These are phyloP conservation scores for Porites cylindrica DNA, from an alignment of 92 coral and sea anemone species.

Conservation along the genomic window DNA sequence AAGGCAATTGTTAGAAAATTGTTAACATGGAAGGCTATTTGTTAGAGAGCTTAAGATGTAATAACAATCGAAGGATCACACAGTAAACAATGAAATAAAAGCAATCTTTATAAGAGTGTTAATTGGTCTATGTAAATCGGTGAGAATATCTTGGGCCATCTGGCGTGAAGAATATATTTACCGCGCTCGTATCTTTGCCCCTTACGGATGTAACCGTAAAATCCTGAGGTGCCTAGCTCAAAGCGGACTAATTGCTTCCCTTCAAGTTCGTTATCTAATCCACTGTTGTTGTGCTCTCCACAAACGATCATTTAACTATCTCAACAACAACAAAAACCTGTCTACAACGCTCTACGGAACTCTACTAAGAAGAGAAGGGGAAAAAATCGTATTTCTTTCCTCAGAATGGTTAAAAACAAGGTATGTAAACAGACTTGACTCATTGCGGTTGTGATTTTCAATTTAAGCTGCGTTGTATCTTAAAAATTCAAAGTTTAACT, in stretches of 20 bases:
- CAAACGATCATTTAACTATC: neutral
- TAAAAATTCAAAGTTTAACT: neutral
- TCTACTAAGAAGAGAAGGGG: neutral
- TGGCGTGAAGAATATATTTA: constrained; percentile 35
- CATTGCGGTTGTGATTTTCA: neutral
- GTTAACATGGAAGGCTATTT: constrained; percentile 16
- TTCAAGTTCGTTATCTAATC: neutral
- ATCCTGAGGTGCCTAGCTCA: neutral
- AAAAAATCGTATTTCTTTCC: neutral
- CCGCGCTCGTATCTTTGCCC: constrained; percentile 4
- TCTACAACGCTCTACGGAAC: neutral
- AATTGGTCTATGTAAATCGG: constrained; percentile 62
- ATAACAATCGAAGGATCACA: constrained; percentile 6
- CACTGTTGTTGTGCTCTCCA: neutral
- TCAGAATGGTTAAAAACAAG: neutral
- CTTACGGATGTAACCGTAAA: constrained; percentile 17
- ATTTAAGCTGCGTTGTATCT: neutral
- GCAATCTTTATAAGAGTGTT: constrained; percentile 51
- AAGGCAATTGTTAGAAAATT: neutral
- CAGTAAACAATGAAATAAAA: constrained; percentile 48
- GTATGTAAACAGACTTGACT: constrained; percentile 35
- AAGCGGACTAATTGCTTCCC: constrained; percentile 2
- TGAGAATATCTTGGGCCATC: constrained; percentile 18
- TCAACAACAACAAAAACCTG: neutral
- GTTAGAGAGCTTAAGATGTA: constrained; percentile 7